Evolutionary conservation across 2,888 invertebrate species (phyloP), one percentile per base, ranked within the genome.

Genomic region (Blastobasis adustella): DNA sequence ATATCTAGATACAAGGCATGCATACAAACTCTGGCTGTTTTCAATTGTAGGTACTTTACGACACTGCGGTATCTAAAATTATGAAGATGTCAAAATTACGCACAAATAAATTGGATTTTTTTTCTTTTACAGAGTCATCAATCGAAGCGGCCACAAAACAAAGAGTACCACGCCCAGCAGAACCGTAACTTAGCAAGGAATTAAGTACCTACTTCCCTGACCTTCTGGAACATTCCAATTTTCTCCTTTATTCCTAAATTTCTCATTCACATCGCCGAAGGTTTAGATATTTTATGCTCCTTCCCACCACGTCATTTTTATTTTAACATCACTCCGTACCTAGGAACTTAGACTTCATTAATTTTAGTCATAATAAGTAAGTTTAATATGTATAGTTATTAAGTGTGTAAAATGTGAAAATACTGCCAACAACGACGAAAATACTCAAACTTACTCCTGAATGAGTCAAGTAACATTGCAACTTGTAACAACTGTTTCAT

Each of bases 171-270:
- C 37, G 68, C 72, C 10, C 64, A 60, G 37, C 72, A 71, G 41
- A 68, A 66, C 36, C 80, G 79, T 52, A 66, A 67, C n/a, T 66
- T 79, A 60, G 69, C 71, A 49, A 82, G 81, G 63, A 84, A 83
- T 71, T 84, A 75, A 75, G 49, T 40, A 49, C 49, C 49, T 46
- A 49, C n/a, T 45, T 23, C 45, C 46, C 8, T 54, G 23, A 23
- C 5, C 49, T 47, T 61, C 64, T 56, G 57, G 56, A 45, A 40
- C 23, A 36, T 58, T 58, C 59, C 60, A 45, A 8, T 10, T 46
- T 42, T 49, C 45, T 47, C 50, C 49, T 48, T 10, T 49, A 44
- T 43, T 41, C 49, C 53, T 37, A 40, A 44, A 7, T 40, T 43
- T 40, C 39, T 46, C 38, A 46, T 10, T 37, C 10, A 10, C 44